phyloP scores from a whole-genome alignment of 2,113 vertebrate species.

The Elgaria multicarinata region DNA sequence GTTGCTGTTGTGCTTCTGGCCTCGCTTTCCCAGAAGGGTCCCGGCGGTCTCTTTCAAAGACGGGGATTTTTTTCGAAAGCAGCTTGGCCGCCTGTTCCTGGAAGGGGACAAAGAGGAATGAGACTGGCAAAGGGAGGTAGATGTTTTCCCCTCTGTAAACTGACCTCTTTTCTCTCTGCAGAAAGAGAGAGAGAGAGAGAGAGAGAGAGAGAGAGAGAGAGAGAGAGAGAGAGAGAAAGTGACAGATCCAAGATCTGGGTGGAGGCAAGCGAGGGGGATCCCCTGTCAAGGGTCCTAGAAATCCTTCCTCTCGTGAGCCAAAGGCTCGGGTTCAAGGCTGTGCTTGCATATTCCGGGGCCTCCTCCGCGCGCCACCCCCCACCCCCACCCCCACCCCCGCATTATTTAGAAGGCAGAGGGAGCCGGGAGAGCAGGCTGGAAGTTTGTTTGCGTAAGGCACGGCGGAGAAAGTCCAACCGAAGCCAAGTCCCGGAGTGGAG shows the following conservation, averaged over 20 bases:
- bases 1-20: not conserved
- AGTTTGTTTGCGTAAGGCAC: not conserved
- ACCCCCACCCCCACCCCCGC: slow-evolving; percentile 26
- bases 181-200: too few species aligned
- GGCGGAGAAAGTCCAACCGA: not conserved
- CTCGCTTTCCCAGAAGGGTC: not conserved
- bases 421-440: not conserved
- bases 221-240: too few species aligned
- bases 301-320: fast-evolving
- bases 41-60: not conserved
- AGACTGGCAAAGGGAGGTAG: not conserved
- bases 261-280: not conserved
- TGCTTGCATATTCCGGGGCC: not conserved
- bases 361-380: too few species aligned
- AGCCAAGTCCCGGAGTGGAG: not conserved
- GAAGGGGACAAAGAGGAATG: not conserved
- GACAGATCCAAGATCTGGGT: not conserved
- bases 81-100: not conserved
- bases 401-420: slow-evolving; percentile 51
- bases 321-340: not conserved
- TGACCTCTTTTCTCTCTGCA: not conserved
- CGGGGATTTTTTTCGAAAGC: too few species aligned
- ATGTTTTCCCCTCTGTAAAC: not conserved
- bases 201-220: too few species aligned
- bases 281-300: not conserved